Evolutionary conservation across 2,888 invertebrate species (phyloP), one percentile per base, ranked within the genome.

Genomic region (Eupeodes luniger): DNA sequence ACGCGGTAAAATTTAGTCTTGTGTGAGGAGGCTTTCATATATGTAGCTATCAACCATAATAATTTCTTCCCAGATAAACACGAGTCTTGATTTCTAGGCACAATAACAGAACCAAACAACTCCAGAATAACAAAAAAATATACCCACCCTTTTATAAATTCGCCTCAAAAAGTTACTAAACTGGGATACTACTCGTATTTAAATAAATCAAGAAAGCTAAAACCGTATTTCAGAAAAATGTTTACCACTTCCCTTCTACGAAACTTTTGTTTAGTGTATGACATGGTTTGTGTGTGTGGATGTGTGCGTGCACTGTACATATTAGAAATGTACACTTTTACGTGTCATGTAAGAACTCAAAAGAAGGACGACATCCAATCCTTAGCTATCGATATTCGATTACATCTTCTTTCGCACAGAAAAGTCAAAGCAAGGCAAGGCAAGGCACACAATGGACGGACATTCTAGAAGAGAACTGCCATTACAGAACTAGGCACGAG

Each of bases 361-460:
- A 91, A 91, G 91, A 91, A 91, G 91, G 91, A 91, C 90, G 90
- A 91, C 91, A 93, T 92, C 91, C 92, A 93, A 93, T 93, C 93
- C 93, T 91, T 90, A 92, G 92, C 92, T 92, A 93, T 93, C 92
- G 92, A 93, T 93, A 93, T 93, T 93, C 93, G 92, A 93, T 93
- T 93, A 92, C 93, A 93, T 40, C 72, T 36, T 79, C 79, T 79
- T 72, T 53, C 55, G 36, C 62, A 74, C 34, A 64, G 74, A 27
- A 59, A 59, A 72, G 70, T 1, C 64, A 64, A 19, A 9, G 27
- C 66, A 47, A 51, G n/a, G 72, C 70, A 70, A 57, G 11, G 66
- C 72, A 57, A 55, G 16, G 69, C 27, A 44, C 44, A 69, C 59
- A 80, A 76, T 61, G 64, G 72, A 86, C 64, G 77, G 77, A 81